phyloP scores from a whole-genome alignment of 2,888 invertebrate species.

The Lasioglossum pauxillum region DNA sequence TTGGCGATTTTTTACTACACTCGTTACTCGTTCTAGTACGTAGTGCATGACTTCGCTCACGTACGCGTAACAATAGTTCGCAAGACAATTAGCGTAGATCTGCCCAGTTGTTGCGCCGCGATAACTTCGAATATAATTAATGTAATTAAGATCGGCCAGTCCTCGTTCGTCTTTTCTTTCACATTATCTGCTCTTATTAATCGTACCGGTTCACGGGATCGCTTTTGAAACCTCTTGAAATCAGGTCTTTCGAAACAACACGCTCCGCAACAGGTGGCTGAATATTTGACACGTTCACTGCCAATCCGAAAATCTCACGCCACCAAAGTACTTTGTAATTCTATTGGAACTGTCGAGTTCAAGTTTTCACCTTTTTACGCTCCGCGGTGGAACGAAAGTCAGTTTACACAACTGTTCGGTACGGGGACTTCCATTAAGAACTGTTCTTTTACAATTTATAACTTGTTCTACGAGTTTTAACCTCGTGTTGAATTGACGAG shows the following conservation, averaged over 20 bases:
- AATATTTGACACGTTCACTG: neutral
- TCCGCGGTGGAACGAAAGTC: too few species aligned
- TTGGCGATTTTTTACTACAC: too few species aligned
- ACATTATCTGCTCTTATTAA: slow-evolving; percentile 28
- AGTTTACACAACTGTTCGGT: too few species aligned
- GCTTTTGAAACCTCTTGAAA: slow-evolving; percentile 8
- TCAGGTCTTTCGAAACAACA: neutral
- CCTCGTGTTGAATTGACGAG: too few species aligned
- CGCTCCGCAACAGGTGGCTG: neutral
- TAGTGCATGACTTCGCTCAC: slow-evolving; percentile 15
- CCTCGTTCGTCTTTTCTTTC: neutral
- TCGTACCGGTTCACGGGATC: slow-evolving; percentile 8
- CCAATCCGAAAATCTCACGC: neutral
- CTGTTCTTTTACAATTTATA: too few species aligned
- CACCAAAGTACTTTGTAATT: neutral
- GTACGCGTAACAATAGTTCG: slow-evolving; percentile 46
- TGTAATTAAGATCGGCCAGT: slow-evolving; percentile 53
- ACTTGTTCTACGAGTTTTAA: too few species aligned
- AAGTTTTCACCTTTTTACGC: neutral
- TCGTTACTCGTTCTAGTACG: too few species aligned
- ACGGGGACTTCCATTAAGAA: too few species aligned
- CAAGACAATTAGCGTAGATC: slow-evolving; percentile 57
- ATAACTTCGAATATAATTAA: slow-evolving; percentile 46
- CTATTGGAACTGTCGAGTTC: neutral
- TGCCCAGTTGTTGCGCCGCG: slow-evolving; percentile 27